phyloP scores from a whole-genome alignment of 1,140 invertebrate genomes.

The Nephila pilipes region DNA sequence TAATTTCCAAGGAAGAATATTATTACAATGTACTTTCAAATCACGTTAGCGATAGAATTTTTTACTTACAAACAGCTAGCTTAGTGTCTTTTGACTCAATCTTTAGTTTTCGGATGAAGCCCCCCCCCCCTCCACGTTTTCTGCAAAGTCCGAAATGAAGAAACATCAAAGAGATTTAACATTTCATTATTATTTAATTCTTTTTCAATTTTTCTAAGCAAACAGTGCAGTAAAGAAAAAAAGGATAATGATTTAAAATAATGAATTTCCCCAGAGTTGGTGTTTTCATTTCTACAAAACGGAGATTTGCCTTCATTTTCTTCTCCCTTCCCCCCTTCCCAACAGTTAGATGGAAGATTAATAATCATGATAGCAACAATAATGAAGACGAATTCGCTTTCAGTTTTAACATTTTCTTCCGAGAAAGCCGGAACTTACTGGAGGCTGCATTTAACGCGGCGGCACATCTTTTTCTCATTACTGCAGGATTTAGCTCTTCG shows the following conservation, averaged over 20 bases:
- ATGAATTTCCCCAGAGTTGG: conserved; percentile 18
- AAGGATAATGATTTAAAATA: conserved; percentile 6
- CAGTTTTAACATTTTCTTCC: background rate
- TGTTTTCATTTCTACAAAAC: background rate
- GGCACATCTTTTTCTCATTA: conserved; percentile 37
- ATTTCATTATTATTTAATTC: too few species aligned
- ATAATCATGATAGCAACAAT: conserved; percentile 40
- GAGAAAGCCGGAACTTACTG: background rate
- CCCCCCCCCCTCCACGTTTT: too few species aligned
- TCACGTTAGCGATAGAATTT: too few species aligned
- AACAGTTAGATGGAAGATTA: conserved; percentile 1
- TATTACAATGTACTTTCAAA: too few species aligned
- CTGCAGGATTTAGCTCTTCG: background rate
- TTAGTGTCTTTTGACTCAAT: too few species aligned
- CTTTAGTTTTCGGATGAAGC: too few species aligned
- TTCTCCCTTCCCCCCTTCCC: background rate
- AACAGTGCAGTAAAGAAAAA: background rate
- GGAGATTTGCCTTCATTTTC: conserved; percentile 4
- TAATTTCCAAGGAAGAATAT: too few species aligned
- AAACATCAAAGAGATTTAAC: too few species aligned
- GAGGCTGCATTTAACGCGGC: background rate
- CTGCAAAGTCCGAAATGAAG: too few species aligned
- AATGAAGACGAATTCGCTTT: conserved; percentile 28
- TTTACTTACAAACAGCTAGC: too few species aligned
- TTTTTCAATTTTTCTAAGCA: too few species aligned